Evolutionary conservation across 2,113 vertebrate genomes (phyloP).

Genomic region (Neodontobutis hainanensis): DNA sequence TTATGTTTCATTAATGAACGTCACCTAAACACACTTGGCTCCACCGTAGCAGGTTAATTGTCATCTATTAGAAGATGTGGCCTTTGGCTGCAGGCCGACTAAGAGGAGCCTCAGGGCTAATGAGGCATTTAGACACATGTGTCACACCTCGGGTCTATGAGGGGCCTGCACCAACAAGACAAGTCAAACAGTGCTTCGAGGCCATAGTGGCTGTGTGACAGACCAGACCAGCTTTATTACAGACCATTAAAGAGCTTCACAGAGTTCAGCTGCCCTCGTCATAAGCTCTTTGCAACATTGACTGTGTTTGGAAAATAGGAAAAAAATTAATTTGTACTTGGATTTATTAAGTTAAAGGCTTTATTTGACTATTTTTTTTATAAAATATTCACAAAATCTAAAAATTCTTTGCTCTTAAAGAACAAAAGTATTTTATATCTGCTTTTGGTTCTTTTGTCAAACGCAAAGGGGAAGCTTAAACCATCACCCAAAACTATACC

Average conservation of each 20-base stretch:
- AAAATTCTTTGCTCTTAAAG: not conserved
- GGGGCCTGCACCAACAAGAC: slow-evolving; percentile 26
- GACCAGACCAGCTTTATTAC: slow-evolving; percentile 61
- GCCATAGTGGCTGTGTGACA: slow-evolving; percentile 35
- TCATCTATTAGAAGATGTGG: slow-evolving; percentile 25
- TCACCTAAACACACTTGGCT: slow-evolving; percentile 5
- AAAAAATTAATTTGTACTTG: not conserved
- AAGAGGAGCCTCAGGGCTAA: slow-evolving; percentile 46
- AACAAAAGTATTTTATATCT: not conserved
- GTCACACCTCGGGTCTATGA: slow-evolving; percentile 51
- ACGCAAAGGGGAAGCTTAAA: not conserved
- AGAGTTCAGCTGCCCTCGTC: slow-evolving; percentile 37
- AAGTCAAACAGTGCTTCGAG: slow-evolving; percentile 28
- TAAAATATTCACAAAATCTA: not conserved
- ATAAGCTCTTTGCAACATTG: slow-evolving; percentile 14
- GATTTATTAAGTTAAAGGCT: too few species aligned
- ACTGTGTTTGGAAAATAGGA: slow-evolving; percentile 26
- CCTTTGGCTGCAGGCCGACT: slow-evolving; percentile 28
- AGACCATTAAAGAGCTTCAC: slow-evolving; percentile 58
- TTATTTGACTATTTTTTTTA: slow-evolving; percentile 3
- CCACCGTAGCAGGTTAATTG: slow-evolving; percentile 41
- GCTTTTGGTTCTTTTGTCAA: not conserved
- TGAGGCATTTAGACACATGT: slow-evolving; percentile 59
- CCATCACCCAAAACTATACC: not conserved
- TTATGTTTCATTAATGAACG: slow-evolving; percentile 1